A percentile compares a stretch with the other conserved stretches of the same genome.
Evolutionary conservation across 2,113 vertebrate species (phyloP).

Genomic region (Rhinopomastus cyanomelas): DNA sequence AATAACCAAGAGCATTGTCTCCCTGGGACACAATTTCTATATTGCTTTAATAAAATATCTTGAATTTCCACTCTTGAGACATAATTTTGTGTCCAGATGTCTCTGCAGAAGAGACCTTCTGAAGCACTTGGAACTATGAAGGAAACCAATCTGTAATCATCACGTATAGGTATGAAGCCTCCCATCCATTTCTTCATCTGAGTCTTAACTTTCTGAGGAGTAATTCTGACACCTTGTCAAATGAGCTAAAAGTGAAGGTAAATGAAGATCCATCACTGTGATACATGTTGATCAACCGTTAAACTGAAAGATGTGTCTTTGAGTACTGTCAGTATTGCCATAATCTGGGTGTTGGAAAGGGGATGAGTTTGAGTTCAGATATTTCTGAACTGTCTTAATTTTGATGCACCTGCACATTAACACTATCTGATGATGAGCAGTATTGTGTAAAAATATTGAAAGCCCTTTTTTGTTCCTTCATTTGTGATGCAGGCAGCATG

Average conservation of each 20-base stretch:
- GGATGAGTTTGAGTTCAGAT: not conserved
- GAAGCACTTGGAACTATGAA: not conserved
- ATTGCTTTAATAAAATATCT: not conserved
- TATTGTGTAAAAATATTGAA: not conserved
- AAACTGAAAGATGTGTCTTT: not conserved
- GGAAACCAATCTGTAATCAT: not conserved
- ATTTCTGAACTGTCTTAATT: not conserved
- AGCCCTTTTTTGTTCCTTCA: not conserved
- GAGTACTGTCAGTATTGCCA: not conserved
- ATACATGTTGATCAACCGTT: fast-evolving
- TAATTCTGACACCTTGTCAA: not conserved
- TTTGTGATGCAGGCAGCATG: not conserved
- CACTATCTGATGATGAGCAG: not conserved
- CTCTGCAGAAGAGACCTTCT: not conserved
- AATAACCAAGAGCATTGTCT: not conserved
- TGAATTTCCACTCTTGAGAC: not conserved
- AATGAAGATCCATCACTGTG: not conserved
- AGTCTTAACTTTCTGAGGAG: not conserved
- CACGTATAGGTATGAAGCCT: not conserved
- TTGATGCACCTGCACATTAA: not conserved
- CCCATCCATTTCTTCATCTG: not conserved
- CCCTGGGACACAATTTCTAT: not conserved
- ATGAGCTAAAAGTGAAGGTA: not conserved
- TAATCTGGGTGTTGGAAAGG: not conserved
- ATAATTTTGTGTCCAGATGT: not conserved